phyloP scores from a whole-genome alignment of 2,797 vertebrate genomes.

The Hoplostethus atlanticus region DNA sequence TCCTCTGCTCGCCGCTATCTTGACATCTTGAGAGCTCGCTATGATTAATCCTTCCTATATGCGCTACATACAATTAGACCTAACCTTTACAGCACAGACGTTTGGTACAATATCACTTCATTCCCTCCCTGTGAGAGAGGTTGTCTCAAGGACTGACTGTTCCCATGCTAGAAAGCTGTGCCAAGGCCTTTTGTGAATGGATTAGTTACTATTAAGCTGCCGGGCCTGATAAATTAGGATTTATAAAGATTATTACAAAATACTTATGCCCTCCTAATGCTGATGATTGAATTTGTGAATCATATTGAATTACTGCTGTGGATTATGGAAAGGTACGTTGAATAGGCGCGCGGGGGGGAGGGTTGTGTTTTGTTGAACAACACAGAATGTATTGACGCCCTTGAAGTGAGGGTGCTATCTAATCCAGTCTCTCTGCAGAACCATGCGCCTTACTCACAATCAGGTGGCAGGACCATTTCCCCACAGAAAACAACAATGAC shows the following conservation, averaged over 20 bases:
- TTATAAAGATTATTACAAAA: constrained; percentile 87
- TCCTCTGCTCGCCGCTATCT: constrained; percentile 56
- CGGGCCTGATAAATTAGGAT: constrained; percentile 84
- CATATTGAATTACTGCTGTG: constrained; percentile 77
- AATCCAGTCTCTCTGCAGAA: constrained; percentile 30
- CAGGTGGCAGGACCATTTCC: constrained; percentile 65
- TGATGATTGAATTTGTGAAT: constrained; percentile 84
- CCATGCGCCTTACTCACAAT: constrained; percentile 46
- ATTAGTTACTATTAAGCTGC: constrained; percentile 84
- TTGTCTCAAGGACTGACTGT: constrained; percentile 80
- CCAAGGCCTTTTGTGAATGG: constrained; percentile 83
- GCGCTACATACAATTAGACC: constrained; percentile 68
- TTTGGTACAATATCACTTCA: constrained; percentile 69
- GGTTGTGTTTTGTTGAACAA: constrained; percentile 67
- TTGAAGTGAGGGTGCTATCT: constrained; percentile 69
- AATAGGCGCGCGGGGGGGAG: constrained; percentile 46
- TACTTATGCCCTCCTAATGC: constrained; percentile 84
- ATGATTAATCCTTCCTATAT: constrained; percentile 74
- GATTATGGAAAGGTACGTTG: constrained; percentile 75
- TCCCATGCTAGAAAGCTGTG: constrained; percentile 78
- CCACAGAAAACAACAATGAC: constrained; percentile 77
- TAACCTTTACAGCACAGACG: constrained; percentile 76
- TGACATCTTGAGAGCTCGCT: constrained; percentile 70
- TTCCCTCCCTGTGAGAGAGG: constrained; percentile 73
- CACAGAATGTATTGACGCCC: constrained; percentile 61